Base-by-base conservation (phyloP, 35 echinoderm and acorn worm genomes). In the Ptychodera flava region DNA sequence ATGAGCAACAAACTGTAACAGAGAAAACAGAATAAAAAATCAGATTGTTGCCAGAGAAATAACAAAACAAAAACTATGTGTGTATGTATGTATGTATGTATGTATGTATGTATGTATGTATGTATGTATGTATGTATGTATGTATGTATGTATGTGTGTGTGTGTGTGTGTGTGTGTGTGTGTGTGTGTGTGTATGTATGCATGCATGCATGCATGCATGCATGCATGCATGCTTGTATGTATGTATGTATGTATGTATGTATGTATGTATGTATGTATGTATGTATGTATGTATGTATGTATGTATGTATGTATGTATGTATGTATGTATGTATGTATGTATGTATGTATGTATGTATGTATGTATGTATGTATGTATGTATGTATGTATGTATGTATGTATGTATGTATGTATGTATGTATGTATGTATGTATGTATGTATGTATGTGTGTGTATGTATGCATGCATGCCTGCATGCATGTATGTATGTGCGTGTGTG, bases 41-140 rank as follows among this genome's bases (percentile, higher is more conserved):
- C n/a, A n/a, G n/a, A n/a, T n/a, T n/a, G n/a, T n/a, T n/a, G n/a
- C n/a, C n/a, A n/a, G n/a, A n/a, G n/a, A n/a, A n/a, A n/a, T 64
- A 64, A 22, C 45, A 64, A 6, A 64, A 64, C 45, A 64, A 64
- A 64, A 64, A 64, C 22, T 64, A 64, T 64, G 45, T 64, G 22
- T 64, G 45, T 64, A 64, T 64, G 45, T 64, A 64, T 64, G 45
- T 64, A 64, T 64, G 45, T 64, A 64, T 64, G 45, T 64, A 64
- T 64, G 45, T 64, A 64, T 64, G 45, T 64, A 64, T 64, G 45
- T 64, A 64, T 64, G 45, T 64, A 64, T 64, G 45, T 64, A 64
- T 64, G 45, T 64, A 64, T 64, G 45, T 64, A 64, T 64, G 45
- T 64, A 64, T 64, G 45, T 64, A 22, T 64, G 22, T 64, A 22